Evolutionary conservation across 2,888 invertebrate genomes (phyloP), one percentile per base, ranked within the genome.

Genomic region (Lagria hirta): DNA sequence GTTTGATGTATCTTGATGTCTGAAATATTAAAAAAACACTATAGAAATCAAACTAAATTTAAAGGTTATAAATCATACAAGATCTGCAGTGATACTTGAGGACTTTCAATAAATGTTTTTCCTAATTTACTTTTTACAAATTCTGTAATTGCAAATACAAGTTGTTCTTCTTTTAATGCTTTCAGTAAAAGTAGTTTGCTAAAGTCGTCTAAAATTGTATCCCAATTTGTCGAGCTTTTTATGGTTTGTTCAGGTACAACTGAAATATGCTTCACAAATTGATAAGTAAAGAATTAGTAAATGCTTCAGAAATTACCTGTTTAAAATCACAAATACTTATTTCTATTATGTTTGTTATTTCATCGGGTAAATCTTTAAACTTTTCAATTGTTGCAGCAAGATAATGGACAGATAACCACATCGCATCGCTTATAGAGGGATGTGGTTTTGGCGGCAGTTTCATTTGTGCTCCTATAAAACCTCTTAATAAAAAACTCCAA

Each of bases 121-220:
- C 94, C 93, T 10, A 93, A 76, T 55, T 87, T 86, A 18, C 73
- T 75, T 58, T 82, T 78, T 1, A 94, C 88, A 68, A 86, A 94
- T 51, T 87, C 82, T 0, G 86, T 85, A 4, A 91, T 82, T 1
- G 86, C 89, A 60, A 88, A 84, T 14, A 90, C 82, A 11, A 94
- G 74, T 68, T 86, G 86, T 61, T 92, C 89, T 68, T 88, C 88
- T 54, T 81, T 82, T 30, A 92, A 75, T 14, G 81, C 76, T 69
- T 86, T 87, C 2, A 93, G 65, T 17, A 93, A 68, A 78, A 93
- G 81, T 5, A 94, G 73, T 67, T 91, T 92, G 61, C 91, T 86
- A 65, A 92, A 90, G 38, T 80, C 71, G 1, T 73, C 75, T 11
- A 93, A 66, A 7, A 68, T 72, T 0, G 64, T 62, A 65, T 89